Percentiles rank a stretch among this genome's conserved stretches.
Evolutionary conservation across 37 sponge, comb jelly and placozoan species (phyloP).

Genomic region (Agelas oroides): DNA sequence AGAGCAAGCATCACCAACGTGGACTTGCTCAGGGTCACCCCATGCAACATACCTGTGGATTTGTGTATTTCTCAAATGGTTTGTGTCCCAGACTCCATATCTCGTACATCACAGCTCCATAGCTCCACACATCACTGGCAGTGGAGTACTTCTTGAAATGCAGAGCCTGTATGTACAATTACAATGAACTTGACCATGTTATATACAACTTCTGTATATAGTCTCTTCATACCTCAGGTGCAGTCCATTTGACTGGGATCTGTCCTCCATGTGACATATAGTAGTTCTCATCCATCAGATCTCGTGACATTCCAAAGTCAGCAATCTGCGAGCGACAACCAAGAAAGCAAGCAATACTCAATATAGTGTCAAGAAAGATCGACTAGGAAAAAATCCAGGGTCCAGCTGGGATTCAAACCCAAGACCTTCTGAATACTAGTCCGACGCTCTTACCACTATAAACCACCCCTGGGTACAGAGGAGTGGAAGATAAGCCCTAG

Average conservation of each 20-base stretch:
- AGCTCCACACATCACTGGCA: slow-evolving; percentile 65
- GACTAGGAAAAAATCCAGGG: no score
- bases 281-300: slow-evolving; percentile 43
- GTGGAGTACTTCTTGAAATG: slow-evolving; percentile 54
- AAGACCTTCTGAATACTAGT: no score
- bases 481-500: no score
- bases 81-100: slow-evolving; percentile 72
- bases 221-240: slow-evolving; percentile 52
- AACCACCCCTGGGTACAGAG: no score
- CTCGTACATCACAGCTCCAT: slow-evolving; percentile 53
- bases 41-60: slow-evolving; percentile 7
- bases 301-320: slow-evolving; percentile 61
- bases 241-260: slow-evolving; percentile 54
- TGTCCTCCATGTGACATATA: slow-evolving; percentile 39
- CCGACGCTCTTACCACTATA: no score
- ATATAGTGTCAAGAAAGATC: no score
- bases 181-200: no score
- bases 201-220: no score
- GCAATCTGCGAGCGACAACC: slow-evolving; percentile 28
- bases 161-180: slow-evolving; percentile 5
- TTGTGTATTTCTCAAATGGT: slow-evolving; percentile 58
- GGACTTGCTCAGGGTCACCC: no score
- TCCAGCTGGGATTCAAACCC: no score
- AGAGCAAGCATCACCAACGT: no score
- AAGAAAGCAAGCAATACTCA: no score